Conservation (phyloP, 92 coral and sea anemone genomes). For the Chrysogorgia sp. region DNA sequence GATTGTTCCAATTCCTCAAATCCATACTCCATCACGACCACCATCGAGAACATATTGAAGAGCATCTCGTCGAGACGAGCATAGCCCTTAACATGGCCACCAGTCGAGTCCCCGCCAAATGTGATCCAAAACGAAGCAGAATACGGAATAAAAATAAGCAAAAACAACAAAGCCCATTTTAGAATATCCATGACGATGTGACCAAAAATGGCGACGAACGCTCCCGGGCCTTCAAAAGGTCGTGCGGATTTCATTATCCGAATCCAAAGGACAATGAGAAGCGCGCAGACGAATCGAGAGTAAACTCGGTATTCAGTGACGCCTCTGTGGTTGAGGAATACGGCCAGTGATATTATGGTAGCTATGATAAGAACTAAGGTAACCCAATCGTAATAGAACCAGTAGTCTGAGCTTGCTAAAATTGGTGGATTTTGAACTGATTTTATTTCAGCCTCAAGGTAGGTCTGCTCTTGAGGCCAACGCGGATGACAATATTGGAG, state of each 20-base stretch:
- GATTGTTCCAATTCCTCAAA: constrained; percentile 73
- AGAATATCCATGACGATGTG: constrained; percentile 80
- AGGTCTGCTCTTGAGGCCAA: constrained; percentile 43
- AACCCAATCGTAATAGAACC: constrained; percentile 50
- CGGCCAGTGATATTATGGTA: constrained; percentile 50
- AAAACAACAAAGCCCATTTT: constrained; percentile 80
- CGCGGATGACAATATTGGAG: constrained; percentile 47
- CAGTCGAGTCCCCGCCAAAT: constrained; percentile 61
- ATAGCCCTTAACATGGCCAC: constrained; percentile 76
- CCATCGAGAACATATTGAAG: constrained; percentile 93
- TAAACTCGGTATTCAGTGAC: constrained; percentile 53
- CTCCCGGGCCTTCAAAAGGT: constrained; percentile 88
- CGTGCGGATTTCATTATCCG: constrained; percentile 93
- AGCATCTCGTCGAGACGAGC: constrained; percentile 71
- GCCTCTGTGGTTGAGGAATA: constrained; percentile 44
- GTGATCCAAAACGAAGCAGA: constrained; percentile 99
- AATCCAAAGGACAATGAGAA: constrained; percentile 83
- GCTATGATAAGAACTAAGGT: constrained; percentile 30
- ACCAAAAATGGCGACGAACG: constrained; percentile 91
- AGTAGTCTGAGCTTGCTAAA: constrained; percentile 35
- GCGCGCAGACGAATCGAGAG: constrained; percentile 75
- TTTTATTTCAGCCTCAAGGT: constrained; percentile 41
- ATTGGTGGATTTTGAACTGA: constrained; percentile 44
- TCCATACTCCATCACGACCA: constrained; percentile 92
- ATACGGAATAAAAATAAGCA: constrained; percentile 87